Percentiles rank a stretch among this genome's conserved stretches.
phyloP scores from a whole-genome alignment of 2,888 invertebrate species.

The Glaucopsyche alexis region DNA sequence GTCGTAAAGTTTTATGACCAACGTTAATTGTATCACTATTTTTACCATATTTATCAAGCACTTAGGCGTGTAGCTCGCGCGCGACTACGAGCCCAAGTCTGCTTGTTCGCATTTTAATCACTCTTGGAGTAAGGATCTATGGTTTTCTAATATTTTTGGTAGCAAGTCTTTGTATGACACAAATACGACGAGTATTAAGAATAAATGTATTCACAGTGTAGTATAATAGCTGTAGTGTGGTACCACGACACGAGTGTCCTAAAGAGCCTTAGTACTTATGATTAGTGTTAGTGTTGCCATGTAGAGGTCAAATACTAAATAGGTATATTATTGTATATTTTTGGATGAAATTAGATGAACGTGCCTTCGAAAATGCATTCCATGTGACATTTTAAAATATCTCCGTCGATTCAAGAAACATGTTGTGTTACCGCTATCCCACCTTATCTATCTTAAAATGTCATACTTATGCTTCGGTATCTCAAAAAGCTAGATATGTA shows the following conservation, averaged over 20 bases:
- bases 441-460: slow-evolving; percentile 23
- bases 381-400: slow-evolving; percentile 29
- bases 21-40: too few species aligned
- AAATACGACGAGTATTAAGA: background rate
- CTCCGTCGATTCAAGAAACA: background rate
- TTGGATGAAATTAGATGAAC: slow-evolving; percentile 32
- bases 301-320: slow-evolving; percentile 25
- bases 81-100: too few species aligned
- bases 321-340: slow-evolving; percentile 38
- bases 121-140: too few species aligned
- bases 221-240: slow-evolving; percentile 1
- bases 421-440: slow-evolving; percentile 6
- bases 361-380: slow-evolving; percentile 34
- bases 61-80: too few species aligned
- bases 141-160: too few species aligned
- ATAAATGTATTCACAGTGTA: background rate
- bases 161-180: background rate
- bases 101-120: too few species aligned
- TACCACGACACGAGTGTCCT: slow-evolving; percentile 23
- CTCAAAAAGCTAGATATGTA: slow-evolving; percentile 22
- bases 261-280: slow-evolving; percentile 34
- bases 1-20: too few species aligned
- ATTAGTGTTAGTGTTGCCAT: slow-evolving; percentile 33
- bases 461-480: slow-evolving; percentile 16
- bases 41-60: too few species aligned